Evolutionary conservation across 1,140 invertebrate species (phyloP).

Genomic region (Aphaenogaster floridana): DNA sequence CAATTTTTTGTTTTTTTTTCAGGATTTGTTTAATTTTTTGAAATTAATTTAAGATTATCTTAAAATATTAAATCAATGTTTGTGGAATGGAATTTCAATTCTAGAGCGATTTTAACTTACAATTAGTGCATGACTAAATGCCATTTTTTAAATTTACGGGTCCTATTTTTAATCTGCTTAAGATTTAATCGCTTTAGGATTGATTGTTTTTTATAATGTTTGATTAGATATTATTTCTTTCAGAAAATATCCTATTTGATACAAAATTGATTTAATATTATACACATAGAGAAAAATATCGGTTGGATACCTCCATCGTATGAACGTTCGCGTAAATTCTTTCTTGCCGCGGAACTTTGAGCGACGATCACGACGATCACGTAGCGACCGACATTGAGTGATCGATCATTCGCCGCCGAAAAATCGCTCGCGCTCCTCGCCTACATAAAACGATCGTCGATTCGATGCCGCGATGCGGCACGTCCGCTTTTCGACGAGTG

Average conservation of each 20-base stretch:
- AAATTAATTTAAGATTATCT: background rate
- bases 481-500: constrained; percentile 37
- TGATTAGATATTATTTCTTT: background rate
- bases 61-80: constrained; percentile 13
- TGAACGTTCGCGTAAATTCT: constrained; percentile 3
- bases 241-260: background rate
- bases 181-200: background rate
- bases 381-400: constrained; percentile 56
- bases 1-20: background rate
- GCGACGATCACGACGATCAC: constrained; percentile 55
- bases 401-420: constrained; percentile 58
- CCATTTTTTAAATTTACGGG: background rate
- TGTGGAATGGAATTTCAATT: background rate
- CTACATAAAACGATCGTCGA: constrained; percentile 48
- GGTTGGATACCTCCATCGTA: background rate
- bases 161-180: background rate
- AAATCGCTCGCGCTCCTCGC: constrained; percentile 45
- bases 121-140: background rate
- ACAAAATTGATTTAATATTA: constrained; percentile 1
- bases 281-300: background rate
- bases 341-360: constrained; percentile 10
- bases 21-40: background rate
- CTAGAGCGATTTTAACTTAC: background rate
- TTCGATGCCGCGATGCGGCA: constrained; percentile 29
- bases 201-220: background rate